phyloP scores from a whole-genome alignment of 2,888 invertebrate genomes.

The Parnassius apollo region DNA sequence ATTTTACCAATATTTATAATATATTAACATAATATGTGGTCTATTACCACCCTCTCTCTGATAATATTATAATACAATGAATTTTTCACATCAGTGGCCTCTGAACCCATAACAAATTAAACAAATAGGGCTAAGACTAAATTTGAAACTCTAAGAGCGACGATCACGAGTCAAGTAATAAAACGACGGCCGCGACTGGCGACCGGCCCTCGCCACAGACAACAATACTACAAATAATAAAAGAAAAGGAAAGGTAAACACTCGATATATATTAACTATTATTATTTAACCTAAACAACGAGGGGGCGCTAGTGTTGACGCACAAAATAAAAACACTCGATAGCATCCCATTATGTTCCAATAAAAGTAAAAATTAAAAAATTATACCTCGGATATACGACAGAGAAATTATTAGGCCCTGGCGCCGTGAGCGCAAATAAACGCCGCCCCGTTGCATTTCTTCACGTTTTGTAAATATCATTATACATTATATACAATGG shows the following conservation, averaged over 20 bases:
- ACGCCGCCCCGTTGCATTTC: slow-evolving; percentile 28
- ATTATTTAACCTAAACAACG: slow-evolving; percentile 54
- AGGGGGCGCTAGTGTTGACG: slow-evolving; percentile 42
- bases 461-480: slow-evolving; percentile 34
- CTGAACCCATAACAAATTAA: slow-evolving; percentile 76
- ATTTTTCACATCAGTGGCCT: slow-evolving; percentile 71
- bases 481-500: slow-evolving; percentile 78
- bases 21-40: slow-evolving; percentile 79
- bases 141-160: slow-evolving; percentile 41
- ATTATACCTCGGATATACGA: slow-evolving; percentile 1
- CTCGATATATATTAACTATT: slow-evolving; percentile 65
- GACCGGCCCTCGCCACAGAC: slow-evolving; percentile 42
- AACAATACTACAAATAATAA: slow-evolving; percentile 60
- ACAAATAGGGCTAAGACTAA: slow-evolving; percentile 63
- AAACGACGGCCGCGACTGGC: slow-evolving; percentile 51
- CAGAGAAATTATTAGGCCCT: slow-evolving; percentile 32
- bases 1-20: slow-evolving; percentile 81
- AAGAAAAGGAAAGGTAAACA: slow-evolving; percentile 55
- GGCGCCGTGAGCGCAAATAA: slow-evolving; percentile 19
- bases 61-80: slow-evolving; percentile 79
- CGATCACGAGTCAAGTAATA: slow-evolving; percentile 51
- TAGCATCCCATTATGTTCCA: slow-evolving; percentile 14
- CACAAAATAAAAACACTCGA: slow-evolving; percentile 10
- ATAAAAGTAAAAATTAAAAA: slow-evolving; percentile 6
- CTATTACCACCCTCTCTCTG: slow-evolving; percentile 75